Evolutionary conservation across 2,113 vertebrate genomes (phyloP), one percentile per base, ranked within the genome.

Genomic region (Bungarus multicinctus): DNA sequence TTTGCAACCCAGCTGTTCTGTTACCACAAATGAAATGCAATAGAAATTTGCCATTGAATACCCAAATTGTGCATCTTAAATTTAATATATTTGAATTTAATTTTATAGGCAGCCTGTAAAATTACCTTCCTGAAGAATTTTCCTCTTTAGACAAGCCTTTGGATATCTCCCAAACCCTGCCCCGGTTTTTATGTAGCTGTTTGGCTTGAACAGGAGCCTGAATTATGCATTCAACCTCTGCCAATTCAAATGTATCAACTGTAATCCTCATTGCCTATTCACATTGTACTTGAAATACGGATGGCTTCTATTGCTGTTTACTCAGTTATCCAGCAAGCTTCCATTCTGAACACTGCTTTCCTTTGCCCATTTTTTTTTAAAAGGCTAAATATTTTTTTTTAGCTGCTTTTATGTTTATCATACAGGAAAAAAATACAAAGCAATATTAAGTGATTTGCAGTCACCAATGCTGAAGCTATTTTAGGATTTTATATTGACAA

Each of bases 401-500:
- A 95, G 89, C 89, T 3, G 0, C 58, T 94, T 95, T 94, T 93
- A 89, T 64, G 87, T 96, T 95, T 96, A 95, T 95, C 95, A 91
- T 4, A 94, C 60, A 91, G 94, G 96, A 94, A 87, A 93, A 95
- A 87, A 87, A 94, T 95, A 95, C 58, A 86, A 55, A 90, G 89
- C 0, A 2, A 97, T 93, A 95, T 91, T 94, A 91, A 10, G 94
- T 91, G 96, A 96, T 97, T 97, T 97, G 95, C 94, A 96, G 93
- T 94, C 94, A 94, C 93, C 95, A 95, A 57, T 94, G 93, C 88
- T 91, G 96, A 94, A 60, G 94, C 95, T 97, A 97, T 98, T 97
- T 97, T 97, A 96, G 96, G 95, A 95, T 92, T 27, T 18, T 57
- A 45, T 95, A 97, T 92, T 97, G 97, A 97, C 95, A 96, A 94